These are phyloP conservation scores for Eupithecia subfuscata DNA, from an alignment of 2,888 invertebrate genomes.

Conservation along the genomic window DNA sequence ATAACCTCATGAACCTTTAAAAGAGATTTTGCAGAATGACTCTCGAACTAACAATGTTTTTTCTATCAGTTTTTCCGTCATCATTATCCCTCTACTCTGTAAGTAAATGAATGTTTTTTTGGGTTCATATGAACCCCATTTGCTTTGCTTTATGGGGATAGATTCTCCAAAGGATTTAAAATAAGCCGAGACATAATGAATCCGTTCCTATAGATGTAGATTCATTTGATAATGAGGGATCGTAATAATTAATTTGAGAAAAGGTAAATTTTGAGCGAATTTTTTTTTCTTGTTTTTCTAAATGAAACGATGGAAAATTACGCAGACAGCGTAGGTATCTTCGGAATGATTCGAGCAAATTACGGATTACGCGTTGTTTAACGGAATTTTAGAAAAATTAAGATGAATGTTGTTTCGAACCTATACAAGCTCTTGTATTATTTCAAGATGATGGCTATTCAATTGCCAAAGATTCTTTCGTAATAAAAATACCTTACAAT, in stretches of 20 bases:
- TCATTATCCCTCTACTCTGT: not conserved
- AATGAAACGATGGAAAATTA: not conserved
- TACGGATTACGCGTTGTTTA: no score
- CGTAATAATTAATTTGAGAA: not conserved
- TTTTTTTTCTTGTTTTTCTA: no score
- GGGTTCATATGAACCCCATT: slow-evolving; percentile 15
- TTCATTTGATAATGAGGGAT: not conserved
- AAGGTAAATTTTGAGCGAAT: not conserved
- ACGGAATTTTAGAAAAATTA: not conserved
- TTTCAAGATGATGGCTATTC: not conserved
- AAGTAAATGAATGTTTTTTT: slow-evolving; percentile 10
- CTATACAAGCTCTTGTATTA: not conserved
- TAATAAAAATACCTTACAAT: slow-evolving; percentile 15
- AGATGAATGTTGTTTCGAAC: not conserved
- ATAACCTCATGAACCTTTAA: no score
- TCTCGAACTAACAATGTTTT: not conserved
- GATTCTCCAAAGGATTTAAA: slow-evolving; percentile 50
- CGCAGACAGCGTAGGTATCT: not conserved
- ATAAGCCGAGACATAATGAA: slow-evolving; percentile 1
- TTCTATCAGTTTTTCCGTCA: not conserved
- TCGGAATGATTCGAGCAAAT: not conserved
- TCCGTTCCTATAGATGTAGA: not conserved
- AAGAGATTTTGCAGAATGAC: not conserved
- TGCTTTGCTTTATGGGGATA: slow-evolving; percentile 27
- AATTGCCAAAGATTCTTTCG: not conserved